Conservation (phyloP, 2,797 vertebrate species). For the Hirundo rustica region DNA sequence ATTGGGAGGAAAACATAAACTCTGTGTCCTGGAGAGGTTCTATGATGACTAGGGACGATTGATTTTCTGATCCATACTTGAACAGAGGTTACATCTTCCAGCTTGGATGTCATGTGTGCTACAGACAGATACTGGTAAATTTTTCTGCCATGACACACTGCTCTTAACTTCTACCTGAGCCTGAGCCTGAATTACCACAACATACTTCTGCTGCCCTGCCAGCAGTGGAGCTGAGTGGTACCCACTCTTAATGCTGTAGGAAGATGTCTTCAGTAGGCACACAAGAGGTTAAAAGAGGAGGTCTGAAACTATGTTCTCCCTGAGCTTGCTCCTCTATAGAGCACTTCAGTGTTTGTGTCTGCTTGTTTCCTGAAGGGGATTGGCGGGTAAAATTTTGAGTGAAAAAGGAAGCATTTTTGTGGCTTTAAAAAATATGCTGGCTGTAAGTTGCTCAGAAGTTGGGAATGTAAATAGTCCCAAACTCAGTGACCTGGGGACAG, state of each 20-base stretch:
- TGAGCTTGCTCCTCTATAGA: neutral
- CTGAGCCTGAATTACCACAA: neutral
- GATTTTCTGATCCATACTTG: neutral
- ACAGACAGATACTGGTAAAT: neutral
- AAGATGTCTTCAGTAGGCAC: neutral
- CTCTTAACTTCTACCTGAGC: neutral
- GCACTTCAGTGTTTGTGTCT: neutral
- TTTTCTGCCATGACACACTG: neutral
- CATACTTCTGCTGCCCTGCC: neutral
- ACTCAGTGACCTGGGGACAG: neutral
- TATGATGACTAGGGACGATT: fast-evolving
- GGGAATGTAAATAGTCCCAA: neutral
- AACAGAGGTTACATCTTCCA: neutral
- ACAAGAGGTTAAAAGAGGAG: neutral
- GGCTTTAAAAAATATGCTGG: neutral
- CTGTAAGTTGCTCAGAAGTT: neutral
- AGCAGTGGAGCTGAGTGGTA: fast-evolving
- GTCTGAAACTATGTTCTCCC: neutral
- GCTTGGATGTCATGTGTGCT: neutral
- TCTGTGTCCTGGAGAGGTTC: neutral
- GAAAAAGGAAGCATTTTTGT: constrained; percentile 5
- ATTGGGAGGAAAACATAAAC: neutral
- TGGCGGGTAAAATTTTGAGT: neutral
- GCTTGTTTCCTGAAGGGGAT: neutral
- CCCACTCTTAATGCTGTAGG: fast-evolving